Percentiles rank a stretch among this genome's conserved stretches.
These are phyloP conservation scores for Bufotes viridis DNA, from an alignment of 2,797 vertebrate genomes.

Conservation along the genomic window DNA sequence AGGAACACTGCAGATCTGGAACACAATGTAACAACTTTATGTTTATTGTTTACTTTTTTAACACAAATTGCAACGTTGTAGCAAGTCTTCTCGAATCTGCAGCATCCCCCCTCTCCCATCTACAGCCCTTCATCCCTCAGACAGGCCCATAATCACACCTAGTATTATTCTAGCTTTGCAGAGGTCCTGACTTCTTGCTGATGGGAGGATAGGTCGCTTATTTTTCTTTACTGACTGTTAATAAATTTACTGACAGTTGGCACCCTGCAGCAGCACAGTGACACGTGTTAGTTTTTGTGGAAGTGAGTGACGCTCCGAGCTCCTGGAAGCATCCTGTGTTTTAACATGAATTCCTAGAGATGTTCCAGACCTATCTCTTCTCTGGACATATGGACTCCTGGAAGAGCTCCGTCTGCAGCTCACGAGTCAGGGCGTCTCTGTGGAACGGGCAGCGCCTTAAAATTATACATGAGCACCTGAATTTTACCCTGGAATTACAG, in stretches of 20 bases:
- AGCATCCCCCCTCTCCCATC: too few relatives aligned
- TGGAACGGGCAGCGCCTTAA: not conserved
- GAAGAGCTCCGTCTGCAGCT: not conserved
- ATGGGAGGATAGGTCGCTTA: slow-evolving; percentile 9
- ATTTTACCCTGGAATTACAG: not conserved
- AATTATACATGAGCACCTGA: not conserved
- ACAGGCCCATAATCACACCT: not conserved
- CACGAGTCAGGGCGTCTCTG: not conserved
- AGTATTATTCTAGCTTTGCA: not conserved
- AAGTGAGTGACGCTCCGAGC: not conserved
- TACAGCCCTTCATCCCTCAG: not conserved
- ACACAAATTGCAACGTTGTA: too few relatives aligned
- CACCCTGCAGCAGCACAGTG: not conserved
- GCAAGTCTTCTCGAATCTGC: too few relatives aligned
- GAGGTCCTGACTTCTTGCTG: not conserved
- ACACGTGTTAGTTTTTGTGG: slow-evolving; percentile 25
- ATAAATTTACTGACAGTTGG: slow-evolving; percentile 25
- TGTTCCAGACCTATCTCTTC: not conserved
- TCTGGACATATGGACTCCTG: not conserved
- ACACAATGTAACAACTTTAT: too few relatives aligned
- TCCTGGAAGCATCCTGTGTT: not conserved
- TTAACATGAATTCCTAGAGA: not conserved
- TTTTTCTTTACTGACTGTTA: slow-evolving; percentile 23
- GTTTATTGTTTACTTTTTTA: too few relatives aligned
- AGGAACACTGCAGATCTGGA: not conserved